Percentiles rank a stretch among this genome's conserved stretches.
Evolutionary conservation across 2,113 vertebrate genomes (phyloP).

Genomic region (Clarias macrocephalus): DNA sequence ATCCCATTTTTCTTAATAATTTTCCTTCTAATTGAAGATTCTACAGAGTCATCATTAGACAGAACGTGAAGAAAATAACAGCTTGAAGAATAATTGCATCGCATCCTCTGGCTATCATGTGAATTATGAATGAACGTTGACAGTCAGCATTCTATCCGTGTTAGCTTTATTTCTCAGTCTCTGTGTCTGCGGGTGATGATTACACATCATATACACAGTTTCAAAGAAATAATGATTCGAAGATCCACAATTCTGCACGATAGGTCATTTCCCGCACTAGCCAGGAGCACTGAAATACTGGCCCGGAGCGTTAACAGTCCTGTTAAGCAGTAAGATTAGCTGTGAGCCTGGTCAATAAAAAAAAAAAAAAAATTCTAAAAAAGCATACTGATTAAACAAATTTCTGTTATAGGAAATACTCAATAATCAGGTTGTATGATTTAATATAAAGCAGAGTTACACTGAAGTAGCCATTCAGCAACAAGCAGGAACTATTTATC

Average conservation of each 20-base stretch:
- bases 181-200: background rate
- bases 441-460: background rate
- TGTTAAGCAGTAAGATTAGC: background rate
- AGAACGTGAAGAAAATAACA: conserved; percentile 13
- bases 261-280: background rate
- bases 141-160: background rate
- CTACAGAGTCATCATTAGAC: background rate
- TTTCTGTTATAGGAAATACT: background rate
- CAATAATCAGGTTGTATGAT: background rate
- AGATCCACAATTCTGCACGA: background rate
- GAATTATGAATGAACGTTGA: background rate
- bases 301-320: background rate
- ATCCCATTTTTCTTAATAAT: background rate
- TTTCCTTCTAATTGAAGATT: background rate
- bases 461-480: background rate
- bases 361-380: background rate
- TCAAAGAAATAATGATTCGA: background rate
- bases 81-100: conserved; percentile 19
- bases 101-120: background rate
- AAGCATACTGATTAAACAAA: background rate
- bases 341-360: background rate
- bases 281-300: background rate
- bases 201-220: background rate
- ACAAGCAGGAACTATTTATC: background rate
- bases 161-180: background rate